These are phyloP conservation scores for Drosophila demipolita DNA, from an alignment of 2,888 invertebrate genomes.

Conservation along the genomic window DNA sequence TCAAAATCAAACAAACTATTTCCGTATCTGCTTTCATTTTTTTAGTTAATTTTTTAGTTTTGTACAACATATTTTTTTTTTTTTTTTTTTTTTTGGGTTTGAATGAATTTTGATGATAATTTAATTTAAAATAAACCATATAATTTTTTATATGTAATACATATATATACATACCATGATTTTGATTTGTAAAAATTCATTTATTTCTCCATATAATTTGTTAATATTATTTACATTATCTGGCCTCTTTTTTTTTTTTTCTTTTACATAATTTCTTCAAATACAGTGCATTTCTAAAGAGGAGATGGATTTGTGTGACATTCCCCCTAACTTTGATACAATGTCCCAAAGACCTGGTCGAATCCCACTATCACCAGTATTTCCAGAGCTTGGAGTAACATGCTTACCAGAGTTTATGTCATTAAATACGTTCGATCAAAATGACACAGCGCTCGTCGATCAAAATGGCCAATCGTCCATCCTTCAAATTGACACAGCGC, in stretches of 20 bases:
- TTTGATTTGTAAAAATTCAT: background rate
- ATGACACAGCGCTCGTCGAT: too few species aligned
- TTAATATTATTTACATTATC: background rate
- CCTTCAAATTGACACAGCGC: too few species aligned
- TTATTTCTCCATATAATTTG: background rate
- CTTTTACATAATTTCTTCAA: background rate
- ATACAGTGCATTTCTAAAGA: too few species aligned
- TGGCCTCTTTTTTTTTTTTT: background rate
- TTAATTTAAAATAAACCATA: background rate
- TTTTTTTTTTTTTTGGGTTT: constrained; percentile 87
- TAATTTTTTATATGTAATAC: background rate
- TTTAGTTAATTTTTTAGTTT: constrained; percentile 37
- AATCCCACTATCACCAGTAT: too few species aligned
- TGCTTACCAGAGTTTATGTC: too few species aligned
- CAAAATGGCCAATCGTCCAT: too few species aligned
- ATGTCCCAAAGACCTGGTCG: too few species aligned
- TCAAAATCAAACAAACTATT: background rate
- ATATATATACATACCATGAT: background rate
- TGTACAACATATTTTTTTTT: constrained; percentile 86
- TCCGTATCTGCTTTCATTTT: background rate
- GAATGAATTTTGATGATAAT: constrained; percentile 84
- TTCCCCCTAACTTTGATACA: too few species aligned
- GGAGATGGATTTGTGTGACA: too few species aligned
- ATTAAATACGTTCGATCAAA: too few species aligned
- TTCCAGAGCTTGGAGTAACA: too few species aligned